Conservation (phyloP, 2,113 vertebrate species). For the Mirza zaza region DNA sequence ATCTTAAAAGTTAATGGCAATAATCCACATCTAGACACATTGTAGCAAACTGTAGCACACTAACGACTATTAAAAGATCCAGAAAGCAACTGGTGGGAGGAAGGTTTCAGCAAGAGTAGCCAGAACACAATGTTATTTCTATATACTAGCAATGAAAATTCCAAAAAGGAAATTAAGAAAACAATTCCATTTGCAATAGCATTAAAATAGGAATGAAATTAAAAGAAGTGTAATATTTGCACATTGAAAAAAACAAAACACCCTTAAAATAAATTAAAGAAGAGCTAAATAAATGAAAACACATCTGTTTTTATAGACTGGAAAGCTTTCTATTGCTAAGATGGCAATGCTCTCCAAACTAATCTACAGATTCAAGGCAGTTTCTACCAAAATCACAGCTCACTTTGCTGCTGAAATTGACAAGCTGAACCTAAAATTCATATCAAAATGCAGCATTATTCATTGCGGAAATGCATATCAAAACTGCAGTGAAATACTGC, state of each 20-base stretch:
- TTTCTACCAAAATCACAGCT: not conserved
- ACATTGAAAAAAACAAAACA: not conserved
- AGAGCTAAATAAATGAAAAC: not conserved
- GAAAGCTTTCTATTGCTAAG: not conserved
- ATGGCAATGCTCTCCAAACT: not conserved
- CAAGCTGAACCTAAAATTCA: not conserved
- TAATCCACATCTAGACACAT: not conserved
- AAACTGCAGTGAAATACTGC: not conserved
- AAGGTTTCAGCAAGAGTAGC: not conserved
- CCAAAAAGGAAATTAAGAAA: not conserved
- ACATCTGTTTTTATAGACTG: not conserved
- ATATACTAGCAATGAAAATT: not conserved
- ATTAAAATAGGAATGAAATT: not conserved
- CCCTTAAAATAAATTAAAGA: not conserved
- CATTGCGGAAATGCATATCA: not conserved
- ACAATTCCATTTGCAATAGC: not conserved
- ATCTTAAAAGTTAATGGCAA: not conserved
- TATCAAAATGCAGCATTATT: not conserved
- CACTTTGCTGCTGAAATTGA: not conserved
- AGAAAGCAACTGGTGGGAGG: not conserved
- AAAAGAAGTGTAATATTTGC: not conserved
- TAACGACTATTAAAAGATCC: not conserved
- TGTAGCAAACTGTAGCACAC: not conserved
- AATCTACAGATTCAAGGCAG: not conserved
- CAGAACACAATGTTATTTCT: not conserved